Conservation (phyloP, 2,888 invertebrate species). For the Axea sp. region DNA sequence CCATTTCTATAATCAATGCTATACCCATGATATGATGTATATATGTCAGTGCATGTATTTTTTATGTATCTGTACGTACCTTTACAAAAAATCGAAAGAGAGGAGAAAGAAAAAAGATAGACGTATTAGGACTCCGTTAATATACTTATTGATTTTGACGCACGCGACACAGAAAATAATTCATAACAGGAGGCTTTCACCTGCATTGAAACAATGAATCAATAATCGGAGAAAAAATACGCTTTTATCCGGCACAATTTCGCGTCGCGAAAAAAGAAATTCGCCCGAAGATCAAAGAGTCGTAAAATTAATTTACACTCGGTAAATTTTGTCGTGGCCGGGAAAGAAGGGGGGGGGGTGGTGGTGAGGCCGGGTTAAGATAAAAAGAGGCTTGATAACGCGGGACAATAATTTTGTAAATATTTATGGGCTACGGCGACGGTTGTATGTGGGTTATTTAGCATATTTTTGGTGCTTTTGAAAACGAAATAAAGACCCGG, state of each 20-base stretch:
- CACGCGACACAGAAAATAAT: constrained; percentile 38
- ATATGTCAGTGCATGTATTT: constrained; percentile 2
- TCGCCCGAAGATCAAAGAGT: too few relatives aligned
- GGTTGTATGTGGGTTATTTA: constrained; percentile 23
- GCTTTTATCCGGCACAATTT: background rate
- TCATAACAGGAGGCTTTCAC: constrained; percentile 30
- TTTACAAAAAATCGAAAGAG: background rate
- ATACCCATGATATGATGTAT: constrained; percentile 6
- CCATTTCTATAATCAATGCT: constrained; percentile 11
- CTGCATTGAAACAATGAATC: constrained; percentile 33
- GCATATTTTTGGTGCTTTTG: constrained; percentile 33
- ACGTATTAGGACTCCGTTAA: constrained; percentile 14
- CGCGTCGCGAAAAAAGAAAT: too few relatives aligned
- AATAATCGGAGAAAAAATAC: constrained; percentile 17
- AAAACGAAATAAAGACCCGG: constrained; percentile 39
- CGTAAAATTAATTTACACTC: too few relatives aligned
- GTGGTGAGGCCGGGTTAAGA: background rate
- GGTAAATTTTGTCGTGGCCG: too few relatives aligned
- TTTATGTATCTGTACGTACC: constrained; percentile 10
- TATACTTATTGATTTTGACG: constrained; percentile 39
- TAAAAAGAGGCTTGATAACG: constrained; percentile 12
- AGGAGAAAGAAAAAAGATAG: background rate
- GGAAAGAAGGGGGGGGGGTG: background rate
- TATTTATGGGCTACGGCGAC: constrained; percentile 30
- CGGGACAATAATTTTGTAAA: constrained; percentile 14